Evolutionary conservation across 2,888 invertebrate genomes (phyloP).

Genomic region (Drosophila tanythrix): DNA sequence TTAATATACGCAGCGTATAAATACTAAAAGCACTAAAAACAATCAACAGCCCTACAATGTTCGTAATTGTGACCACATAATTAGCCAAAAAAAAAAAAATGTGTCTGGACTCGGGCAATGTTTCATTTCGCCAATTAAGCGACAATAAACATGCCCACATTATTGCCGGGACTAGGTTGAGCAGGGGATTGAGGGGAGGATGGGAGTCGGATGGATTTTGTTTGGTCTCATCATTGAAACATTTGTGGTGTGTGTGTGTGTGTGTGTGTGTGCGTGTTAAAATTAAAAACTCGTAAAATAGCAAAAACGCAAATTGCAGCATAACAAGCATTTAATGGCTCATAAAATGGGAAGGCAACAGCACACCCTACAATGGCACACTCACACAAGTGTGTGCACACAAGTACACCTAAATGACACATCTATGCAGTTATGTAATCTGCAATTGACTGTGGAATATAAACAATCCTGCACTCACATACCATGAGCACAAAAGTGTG

Average conservation of each 20-base stretch:
- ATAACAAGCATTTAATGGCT: slow-evolving; percentile 76
- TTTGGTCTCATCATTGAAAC: slow-evolving; percentile 30
- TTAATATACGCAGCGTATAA: background rate
- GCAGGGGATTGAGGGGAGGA: background rate
- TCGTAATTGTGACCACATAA: slow-evolving; percentile 55
- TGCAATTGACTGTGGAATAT: slow-evolving; percentile 2
- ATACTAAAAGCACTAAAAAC: slow-evolving; percentile 48
- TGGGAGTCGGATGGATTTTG: slow-evolving; percentile 4
- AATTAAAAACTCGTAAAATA: slow-evolving; percentile 77
- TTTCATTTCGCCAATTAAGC: slow-evolving; percentile 68
- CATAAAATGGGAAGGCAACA: slow-evolving; percentile 54
- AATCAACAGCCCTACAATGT: slow-evolving; percentile 41
- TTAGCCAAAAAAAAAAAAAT: slow-evolving; percentile 57
- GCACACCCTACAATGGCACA: slow-evolving; percentile 8
- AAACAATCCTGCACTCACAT: slow-evolving; percentile 21
- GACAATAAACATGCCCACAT: slow-evolving; percentile 56
- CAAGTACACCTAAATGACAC: background rate
- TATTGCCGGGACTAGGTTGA: background rate
- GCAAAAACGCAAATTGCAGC: slow-evolving; percentile 71
- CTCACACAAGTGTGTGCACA: background rate
- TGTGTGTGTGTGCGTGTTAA: slow-evolving; percentile 48
- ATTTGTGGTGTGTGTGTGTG: background rate
- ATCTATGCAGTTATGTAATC: slow-evolving; percentile 3
- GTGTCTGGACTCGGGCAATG: slow-evolving; percentile 46
- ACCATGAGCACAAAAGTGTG: slow-evolving; percentile 50